Base-by-base conservation (phyloP, 2,113 vertebrate genomes). In the Sardina pilchardus region DNA sequence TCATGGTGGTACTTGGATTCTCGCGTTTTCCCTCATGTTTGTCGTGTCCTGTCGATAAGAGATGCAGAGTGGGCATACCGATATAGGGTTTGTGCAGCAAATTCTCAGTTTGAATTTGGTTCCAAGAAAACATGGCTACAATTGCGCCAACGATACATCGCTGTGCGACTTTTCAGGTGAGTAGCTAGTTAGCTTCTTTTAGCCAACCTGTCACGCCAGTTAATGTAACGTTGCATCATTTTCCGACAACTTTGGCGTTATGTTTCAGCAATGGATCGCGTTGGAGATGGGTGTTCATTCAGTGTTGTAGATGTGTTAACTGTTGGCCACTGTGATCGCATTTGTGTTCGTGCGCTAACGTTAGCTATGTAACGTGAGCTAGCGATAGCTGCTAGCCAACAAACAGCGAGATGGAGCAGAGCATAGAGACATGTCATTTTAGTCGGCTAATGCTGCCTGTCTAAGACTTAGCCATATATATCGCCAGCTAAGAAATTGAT, bases 151-250 rank as follows among this genome's bases (percentile, higher is more conserved):
- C 92, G 91, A 93, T 88, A 95, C 94, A 0, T 91, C 93, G 43
- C 93, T 96, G 48, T 90, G 86, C 86, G 94, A 95, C 88, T 96
- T 96, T 90, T 94, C 94, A 91, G 95, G 95, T 94, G 36, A 89
- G 88, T 45, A 34, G 71, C 71, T 78, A 78, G 71, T 78, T 78
- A 36, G 71, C 71, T 24, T 24, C 53, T 21, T 19, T 59, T 59
- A 7, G 53, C 53, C 21, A 17, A 17, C 71, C 71, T 17, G 71
- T 16, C 30, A 5, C 59, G 4, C n/a, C n/a, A 63, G 59, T 8
- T n/a, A 10, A 24, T 6, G 24, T n/a, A 63, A 63, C 24, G 21
- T 63, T 63, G 19, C 4, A n/a, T n/a, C 14, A 7, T 16, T 36
- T 36, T 5, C 3, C 36, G 16, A 14, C 26, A 78, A 34, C 1